Evolutionary conservation across 2,888 invertebrate species (phyloP), one percentile per base, ranked within the genome.

Genomic region (Parasteatoda lunata): DNA sequence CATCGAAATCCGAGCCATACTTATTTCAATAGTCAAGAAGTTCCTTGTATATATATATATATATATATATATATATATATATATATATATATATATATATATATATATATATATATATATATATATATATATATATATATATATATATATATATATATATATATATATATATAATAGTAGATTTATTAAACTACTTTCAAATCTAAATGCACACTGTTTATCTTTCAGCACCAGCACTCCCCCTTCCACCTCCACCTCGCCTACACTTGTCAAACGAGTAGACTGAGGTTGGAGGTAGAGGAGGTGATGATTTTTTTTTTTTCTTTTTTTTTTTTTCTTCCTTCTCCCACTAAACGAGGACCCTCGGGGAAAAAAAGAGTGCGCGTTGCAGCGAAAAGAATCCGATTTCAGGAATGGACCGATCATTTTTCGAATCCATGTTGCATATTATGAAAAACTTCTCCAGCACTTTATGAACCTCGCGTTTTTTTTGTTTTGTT

Each of bases 331-430:
- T 30, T 66, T 49, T 45, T 30, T 72, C 72, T 65, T 80, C 30
- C 48, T n/a, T 9, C 66, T 13, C 48, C 54, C 15, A 13, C 5
- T 52, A 30, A 7, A 64, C 45, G 78, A 75, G 65, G 83, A n/a
- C 71, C 79, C 49, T 66, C 13, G 71, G 72, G 72, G 66, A 59
- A n/a, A 47, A 30, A 30, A 30, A 4, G 7, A 30, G 64, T 45
- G 66, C 65, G 84, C 79, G 75, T 84, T 68, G 59, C 75, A 71
- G 66, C 72, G 77, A 70, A 65, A 84, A 45, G 84, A 84, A 84
- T 84, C 84, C 78, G 78, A 79, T 84, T 84, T 79, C 84, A 71
- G 45, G 30, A 79, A 68, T 49, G 79, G 69, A 69, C 68, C 69
- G 45, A 47, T 69, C 48, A 13, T 69, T 45, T 48, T 69, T 69